Conservation (phyloP, 2,113 vertebrate species). For the Microtus richardsoni region DNA sequence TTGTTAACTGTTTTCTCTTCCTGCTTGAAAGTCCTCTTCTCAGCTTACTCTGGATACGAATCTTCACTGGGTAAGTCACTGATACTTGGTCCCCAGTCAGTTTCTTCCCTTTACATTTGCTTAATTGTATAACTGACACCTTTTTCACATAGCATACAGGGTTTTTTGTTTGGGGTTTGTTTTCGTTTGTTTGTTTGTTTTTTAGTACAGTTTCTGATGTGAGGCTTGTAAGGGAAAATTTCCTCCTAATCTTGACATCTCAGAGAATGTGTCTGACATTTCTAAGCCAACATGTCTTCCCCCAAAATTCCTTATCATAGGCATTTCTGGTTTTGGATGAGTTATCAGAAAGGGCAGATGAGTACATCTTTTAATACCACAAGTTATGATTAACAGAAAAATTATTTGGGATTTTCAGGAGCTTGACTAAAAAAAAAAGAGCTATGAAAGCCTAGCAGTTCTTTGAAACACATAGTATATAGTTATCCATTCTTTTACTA, state of each 20-base stretch:
- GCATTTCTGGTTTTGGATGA: conserved; percentile 1
- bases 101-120: conserved; percentile 16
- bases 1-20: neutral
- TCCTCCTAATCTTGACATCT: neutral
- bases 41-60: neutral
- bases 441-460: neutral
- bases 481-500: neutral
- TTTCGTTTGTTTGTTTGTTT: neutral
- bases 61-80: neutral
- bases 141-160: neutral
- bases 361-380: neutral
- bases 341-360: conserved; percentile 4
- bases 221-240: neutral
- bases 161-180: neutral
- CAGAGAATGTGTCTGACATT: neutral
- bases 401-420: neutral
- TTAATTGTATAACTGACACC: neutral
- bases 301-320: neutral
- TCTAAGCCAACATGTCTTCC: neutral
- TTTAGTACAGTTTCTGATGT: neutral
- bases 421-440: neutral
- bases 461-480: neutral
- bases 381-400: conserved; percentile 2
- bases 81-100: neutral
- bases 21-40: neutral